A percentile compares a stretch with the other conserved stretches of the same genome.
phyloP scores from a whole-genome alignment of 2,113 vertebrate genomes.

The Oceanodroma tethys region DNA sequence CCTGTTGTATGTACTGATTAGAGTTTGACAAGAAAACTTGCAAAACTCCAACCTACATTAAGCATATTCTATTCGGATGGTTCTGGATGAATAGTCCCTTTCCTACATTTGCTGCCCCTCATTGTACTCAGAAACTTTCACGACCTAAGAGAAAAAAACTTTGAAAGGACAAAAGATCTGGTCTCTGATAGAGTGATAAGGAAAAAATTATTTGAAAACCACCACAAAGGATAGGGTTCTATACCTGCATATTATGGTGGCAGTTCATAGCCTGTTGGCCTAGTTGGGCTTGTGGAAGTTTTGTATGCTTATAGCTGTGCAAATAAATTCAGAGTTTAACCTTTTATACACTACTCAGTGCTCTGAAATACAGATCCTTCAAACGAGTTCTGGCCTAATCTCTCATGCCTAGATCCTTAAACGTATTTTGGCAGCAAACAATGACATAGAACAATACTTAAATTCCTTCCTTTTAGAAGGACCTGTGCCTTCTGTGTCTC shows the following conservation, averaged over 20 bases:
- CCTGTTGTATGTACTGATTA: rapidly evolving
- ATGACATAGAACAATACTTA: background rate
- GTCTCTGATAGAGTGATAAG: background rate
- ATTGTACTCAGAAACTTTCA: background rate
- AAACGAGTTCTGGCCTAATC: background rate
- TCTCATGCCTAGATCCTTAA: background rate
- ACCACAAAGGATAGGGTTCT: background rate
- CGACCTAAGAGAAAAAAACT: background rate
- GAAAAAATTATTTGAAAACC: background rate
- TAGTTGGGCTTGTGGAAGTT: background rate
- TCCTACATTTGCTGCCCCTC: background rate
- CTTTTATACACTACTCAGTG: background rate
- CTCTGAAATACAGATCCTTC: background rate
- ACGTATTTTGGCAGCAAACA: background rate
- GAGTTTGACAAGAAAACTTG: background rate
- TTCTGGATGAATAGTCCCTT: background rate
- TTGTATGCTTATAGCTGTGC: background rate
- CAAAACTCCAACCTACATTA: background rate
- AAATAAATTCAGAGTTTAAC: background rate
- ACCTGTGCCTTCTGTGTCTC: background rate
- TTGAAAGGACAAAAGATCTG: background rate
- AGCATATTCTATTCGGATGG: background rate
- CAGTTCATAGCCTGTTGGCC: background rate
- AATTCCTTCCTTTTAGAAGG: background rate
- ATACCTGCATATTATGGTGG: background rate